A percentile compares a stretch with the other conserved stretches of the same genome.
Conservation (phyloP, 2,888 invertebrate species). For the Micoletzkya japonica region DNA sequence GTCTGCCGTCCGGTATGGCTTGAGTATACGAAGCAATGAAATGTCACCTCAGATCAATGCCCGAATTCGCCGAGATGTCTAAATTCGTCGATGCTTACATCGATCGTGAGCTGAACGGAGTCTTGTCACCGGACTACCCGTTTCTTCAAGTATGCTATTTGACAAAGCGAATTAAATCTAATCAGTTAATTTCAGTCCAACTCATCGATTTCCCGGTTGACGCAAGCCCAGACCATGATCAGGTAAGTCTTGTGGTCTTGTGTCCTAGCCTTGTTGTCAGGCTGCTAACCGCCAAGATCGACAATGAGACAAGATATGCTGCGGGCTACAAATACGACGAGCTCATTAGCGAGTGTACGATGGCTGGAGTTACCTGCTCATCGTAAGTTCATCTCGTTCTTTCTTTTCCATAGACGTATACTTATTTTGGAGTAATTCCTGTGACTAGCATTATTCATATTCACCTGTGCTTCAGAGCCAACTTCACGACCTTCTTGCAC, state of each 20-base stretch:
- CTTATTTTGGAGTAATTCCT: not conserved
- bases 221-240: too few species aligned
- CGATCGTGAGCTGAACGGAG: too few species aligned
- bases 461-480: not conserved
- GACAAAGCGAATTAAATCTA: too few species aligned
- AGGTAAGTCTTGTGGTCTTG: too few species aligned
- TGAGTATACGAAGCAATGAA: not conserved
- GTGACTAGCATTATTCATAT: not conserved
- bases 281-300: not conserved
- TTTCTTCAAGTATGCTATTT: too few species aligned
- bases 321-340: constrained; percentile 11
- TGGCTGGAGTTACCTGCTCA: constrained; percentile 4
- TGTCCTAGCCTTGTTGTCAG: too few species aligned
- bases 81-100: not conserved
- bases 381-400: not conserved
- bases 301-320: not conserved
- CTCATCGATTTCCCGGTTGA: too few species aligned
- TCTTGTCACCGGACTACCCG: too few species aligned
- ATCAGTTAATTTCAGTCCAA: too few species aligned
- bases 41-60: not conserved
- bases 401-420: not conserved
- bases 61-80: not conserved
- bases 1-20: not conserved
- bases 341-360: constrained; percentile 4
- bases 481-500: constrained; percentile 16